Percentiles rank a stretch among this genome's conserved stretches.
phyloP scores from a whole-genome alignment of 2,797 vertebrate genomes.

The Psittacula derbiana region DNA sequence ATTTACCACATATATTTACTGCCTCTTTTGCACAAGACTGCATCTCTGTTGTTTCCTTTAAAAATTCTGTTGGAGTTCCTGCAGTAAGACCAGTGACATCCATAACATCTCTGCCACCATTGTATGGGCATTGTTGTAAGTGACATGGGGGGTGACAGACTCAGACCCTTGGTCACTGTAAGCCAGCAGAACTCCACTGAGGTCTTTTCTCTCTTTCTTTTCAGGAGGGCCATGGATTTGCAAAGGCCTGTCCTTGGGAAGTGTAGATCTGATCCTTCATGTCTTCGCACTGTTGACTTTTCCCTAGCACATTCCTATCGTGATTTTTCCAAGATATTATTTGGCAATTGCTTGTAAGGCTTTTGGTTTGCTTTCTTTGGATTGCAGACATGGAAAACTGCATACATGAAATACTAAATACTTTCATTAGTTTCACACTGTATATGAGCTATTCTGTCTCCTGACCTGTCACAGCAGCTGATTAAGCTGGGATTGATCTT shows the following conservation, averaged over 20 bases:
- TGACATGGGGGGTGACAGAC: neutral
- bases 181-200: neutral
- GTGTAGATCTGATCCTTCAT: neutral
- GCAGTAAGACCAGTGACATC: neutral
- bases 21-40: neutral
- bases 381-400: neutral
- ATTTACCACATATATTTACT: neutral
- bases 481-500: slow-evolving; percentile 14
- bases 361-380: slow-evolving; percentile 10
- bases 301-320: neutral
- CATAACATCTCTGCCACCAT: neutral
- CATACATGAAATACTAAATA: neutral
- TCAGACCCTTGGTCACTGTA: neutral
- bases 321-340: neutral
- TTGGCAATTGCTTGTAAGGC: neutral
- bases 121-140: neutral
- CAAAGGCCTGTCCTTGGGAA: neutral
- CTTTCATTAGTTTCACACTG: neutral
- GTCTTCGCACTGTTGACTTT: neutral
- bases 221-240: neutral
- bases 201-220: neutral
- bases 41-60: neutral
- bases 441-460: neutral
- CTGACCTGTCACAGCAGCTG: neutral
- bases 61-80: neutral